Percentiles rank a stretch among this genome's conserved stretches.
These are phyloP conservation scores for Harpegnathos saltator DNA, from an alignment of 1,140 invertebrate genomes.

Conservation along the genomic window DNA sequence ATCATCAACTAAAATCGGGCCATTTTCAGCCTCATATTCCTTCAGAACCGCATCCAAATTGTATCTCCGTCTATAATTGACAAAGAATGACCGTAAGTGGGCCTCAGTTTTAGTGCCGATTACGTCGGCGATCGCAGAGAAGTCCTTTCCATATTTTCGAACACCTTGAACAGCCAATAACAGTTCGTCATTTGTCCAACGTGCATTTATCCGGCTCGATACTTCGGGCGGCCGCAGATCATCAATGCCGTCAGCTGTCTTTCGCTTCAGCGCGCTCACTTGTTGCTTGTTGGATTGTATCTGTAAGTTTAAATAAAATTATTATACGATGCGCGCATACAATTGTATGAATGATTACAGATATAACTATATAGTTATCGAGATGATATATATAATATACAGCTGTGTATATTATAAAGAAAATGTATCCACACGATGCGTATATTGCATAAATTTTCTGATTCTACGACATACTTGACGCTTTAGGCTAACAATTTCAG, in stretches of 20 bases:
- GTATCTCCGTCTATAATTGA: slow-evolving; percentile 95
- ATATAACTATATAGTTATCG: not conserved
- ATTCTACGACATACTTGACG: slow-evolving; percentile 92
- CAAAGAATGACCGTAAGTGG: slow-evolving; percentile 96
- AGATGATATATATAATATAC: slow-evolving; percentile 29
- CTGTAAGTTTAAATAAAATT: slow-evolving; percentile 85
- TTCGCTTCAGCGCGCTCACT: slow-evolving; percentile 93
- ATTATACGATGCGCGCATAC: not conserved
- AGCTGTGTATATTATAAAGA: slow-evolving; percentile 59
- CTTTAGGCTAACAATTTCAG: slow-evolving; percentile 96
- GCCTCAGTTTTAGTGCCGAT: slow-evolving; percentile 97
- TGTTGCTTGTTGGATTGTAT: slow-evolving; percentile 98
- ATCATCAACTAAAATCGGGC: slow-evolving; percentile 87
- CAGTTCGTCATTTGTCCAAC: slow-evolving; percentile 97
- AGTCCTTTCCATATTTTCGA: slow-evolving; percentile 97
- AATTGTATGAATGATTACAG: slow-evolving; percentile 15
- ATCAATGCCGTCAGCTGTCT: slow-evolving; percentile 91
- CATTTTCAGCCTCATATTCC: slow-evolving; percentile 94
- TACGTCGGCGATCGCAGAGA: slow-evolving; percentile 97
- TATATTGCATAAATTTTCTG: slow-evolving; percentile 30
- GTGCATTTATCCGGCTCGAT: slow-evolving; percentile 91
- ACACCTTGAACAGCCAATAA: slow-evolving; percentile 96
- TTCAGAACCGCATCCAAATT: slow-evolving; percentile 95
- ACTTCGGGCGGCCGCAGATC: slow-evolving; percentile 90
- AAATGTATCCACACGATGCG: slow-evolving; percentile 85